Evolutionary conservation across 2,113 vertebrate genomes (phyloP), one percentile per base, ranked within the genome.

Genomic region (Coryphaenoides rupestris): DNA sequence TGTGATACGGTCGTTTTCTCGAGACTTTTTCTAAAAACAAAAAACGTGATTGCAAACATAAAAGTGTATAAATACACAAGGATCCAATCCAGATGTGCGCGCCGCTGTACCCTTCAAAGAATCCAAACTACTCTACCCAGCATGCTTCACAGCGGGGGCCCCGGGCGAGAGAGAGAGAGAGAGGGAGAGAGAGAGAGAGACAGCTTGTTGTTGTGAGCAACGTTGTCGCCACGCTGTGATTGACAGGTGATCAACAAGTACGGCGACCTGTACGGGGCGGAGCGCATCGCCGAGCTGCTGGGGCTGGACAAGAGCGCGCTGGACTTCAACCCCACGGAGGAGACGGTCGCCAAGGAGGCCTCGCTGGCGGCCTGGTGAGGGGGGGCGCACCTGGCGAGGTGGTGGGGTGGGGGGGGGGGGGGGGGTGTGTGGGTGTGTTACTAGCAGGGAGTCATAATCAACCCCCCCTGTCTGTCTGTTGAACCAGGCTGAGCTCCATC

Each of bases 201-300:
- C n/a, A n/a, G n/a, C n/a, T n/a, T n/a, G n/a, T n/a, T n/a, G n/a
- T n/a, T n/a, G n/a, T n/a, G n/a, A n/a, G n/a, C n/a, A n/a, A n/a
- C n/a, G n/a, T n/a, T n/a, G n/a, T n/a, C n/a, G n/a, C n/a, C n/a
- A n/a, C n/a, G n/a, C n/a, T n/a, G n/a, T n/a, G n/a, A n/a, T n/a
- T 77, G 80, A 68, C 63, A 99, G 97, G 97, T 99, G 77, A 98
- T 99, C 80, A 99, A 99, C 84, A 99, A 99, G 72, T 99, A 98
- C 0, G 96, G 97, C 21, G 95, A 99, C 62, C 90, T 99, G 65
- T 99, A 99, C 0, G 97, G 97, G 80, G 94, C 93, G 7, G 95
- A 97, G 76, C 91, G 97, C 69, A 99, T 99, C 33, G 97, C 95
- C 62, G 97, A 99, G 85, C 93, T 99, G 68, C 66, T 99, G 78